Percentiles rank a stretch among this genome's conserved stretches.
Conservation (phyloP, 2,113 vertebrate species). For the Carlito syrichta region DNA sequence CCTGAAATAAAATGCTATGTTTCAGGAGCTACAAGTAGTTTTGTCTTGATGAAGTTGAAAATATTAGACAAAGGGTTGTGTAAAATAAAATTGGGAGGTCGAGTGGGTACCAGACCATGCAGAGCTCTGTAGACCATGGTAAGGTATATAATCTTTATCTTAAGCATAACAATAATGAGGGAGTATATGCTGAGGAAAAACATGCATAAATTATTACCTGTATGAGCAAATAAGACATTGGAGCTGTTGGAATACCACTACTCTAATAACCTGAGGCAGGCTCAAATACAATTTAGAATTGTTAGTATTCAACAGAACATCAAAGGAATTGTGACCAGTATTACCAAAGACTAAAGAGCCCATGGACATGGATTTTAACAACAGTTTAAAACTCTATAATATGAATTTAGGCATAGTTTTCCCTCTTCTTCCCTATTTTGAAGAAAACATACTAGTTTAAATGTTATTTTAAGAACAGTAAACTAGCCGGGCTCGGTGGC, state of each 20-base stretch:
- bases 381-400: background rate
- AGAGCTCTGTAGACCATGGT: background rate
- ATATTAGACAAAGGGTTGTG: background rate
- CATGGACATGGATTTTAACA: background rate
- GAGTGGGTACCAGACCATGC: background rate
- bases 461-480: slow-evolving; percentile 29
- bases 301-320: background rate
- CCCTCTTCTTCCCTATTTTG: background rate
- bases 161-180: background rate
- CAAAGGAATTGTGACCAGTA: background rate
- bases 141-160: background rate
- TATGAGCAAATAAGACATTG: background rate
- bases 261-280: background rate
- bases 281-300: background rate
- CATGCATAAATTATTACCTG: background rate
- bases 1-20: background rate
- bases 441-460: slow-evolving; percentile 11
- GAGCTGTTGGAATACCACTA: background rate
- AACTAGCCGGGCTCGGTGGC: no score
- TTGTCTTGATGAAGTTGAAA: background rate
- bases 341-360: background rate
- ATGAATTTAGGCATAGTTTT: background rate
- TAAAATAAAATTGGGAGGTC: background rate
- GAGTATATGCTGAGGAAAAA: background rate
- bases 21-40: background rate